Evolutionary conservation across 2,113 vertebrate species (phyloP).

Genomic region (Epinephelus lanceolatus): DNA sequence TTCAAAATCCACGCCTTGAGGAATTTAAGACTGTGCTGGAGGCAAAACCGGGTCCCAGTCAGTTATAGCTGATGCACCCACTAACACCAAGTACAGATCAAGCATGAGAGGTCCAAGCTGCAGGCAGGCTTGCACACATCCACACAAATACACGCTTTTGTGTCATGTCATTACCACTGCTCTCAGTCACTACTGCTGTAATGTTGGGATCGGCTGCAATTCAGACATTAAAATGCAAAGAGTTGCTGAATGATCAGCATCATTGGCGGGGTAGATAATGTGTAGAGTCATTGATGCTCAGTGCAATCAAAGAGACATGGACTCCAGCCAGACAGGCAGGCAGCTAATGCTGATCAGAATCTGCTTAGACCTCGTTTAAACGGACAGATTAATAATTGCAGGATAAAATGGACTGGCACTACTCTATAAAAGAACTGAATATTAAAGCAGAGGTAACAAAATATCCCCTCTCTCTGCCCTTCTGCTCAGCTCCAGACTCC

Average conservation of each 20-base stretch:
- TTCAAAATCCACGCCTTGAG: neutral
- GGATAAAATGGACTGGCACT: conserved; percentile 54
- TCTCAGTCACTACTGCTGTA: conserved; percentile 8
- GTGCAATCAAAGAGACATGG: conserved; percentile 58
- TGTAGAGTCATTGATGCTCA: conserved; percentile 49
- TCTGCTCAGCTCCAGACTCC: conserved; percentile 24
- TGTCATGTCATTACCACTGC: neutral
- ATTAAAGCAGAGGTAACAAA: conserved; percentile 37
- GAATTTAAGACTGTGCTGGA: neutral
- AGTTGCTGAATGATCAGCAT: conserved; percentile 42
- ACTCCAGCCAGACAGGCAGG: conserved; percentile 39
- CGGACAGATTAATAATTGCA: conserved; percentile 61
- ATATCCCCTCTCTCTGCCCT: conserved; percentile 32
- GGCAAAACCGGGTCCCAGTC: neutral
- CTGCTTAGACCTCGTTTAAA: conserved; percentile 44
- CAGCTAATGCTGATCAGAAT: conserved; percentile 57
- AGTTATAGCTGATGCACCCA: neutral
- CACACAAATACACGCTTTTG: neutral
- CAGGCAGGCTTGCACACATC: neutral
- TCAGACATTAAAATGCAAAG: conserved; percentile 46
- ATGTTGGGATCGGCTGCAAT: conserved; percentile 1
- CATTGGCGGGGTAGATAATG: conserved; percentile 39
- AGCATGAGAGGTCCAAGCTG: neutral
- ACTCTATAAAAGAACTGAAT: conserved; percentile 51
- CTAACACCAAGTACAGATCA: conserved; percentile 8